Conservation (phyloP, 2,888 invertebrate genomes). For the Neoaliturus tenellus region DNA sequence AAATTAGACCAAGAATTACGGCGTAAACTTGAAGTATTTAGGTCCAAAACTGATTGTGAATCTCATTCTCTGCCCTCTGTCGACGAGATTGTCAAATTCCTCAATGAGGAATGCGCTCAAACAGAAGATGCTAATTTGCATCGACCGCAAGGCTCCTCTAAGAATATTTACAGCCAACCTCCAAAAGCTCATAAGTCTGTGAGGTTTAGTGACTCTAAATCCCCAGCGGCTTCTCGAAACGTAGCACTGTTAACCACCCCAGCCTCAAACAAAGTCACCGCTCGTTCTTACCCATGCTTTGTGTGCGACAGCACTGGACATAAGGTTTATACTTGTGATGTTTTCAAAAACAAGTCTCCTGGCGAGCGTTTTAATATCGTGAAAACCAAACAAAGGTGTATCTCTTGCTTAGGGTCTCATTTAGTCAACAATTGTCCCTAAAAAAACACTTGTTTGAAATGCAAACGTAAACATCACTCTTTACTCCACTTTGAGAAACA, state of each 20-base stretch:
- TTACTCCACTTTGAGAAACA: neutral
- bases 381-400: neutral
- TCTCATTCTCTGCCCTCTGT: neutral
- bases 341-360: conserved; percentile 2
- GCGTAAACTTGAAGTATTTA: neutral
- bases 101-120: neutral
- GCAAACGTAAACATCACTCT: neutral
- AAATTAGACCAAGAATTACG: neutral
- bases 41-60: neutral
- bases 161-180: neutral
- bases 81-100: neutral
- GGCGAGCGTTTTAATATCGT: neutral
- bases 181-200: neutral
- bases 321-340: neutral
- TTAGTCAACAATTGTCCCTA: neutral
- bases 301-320: neutral
- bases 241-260: neutral
- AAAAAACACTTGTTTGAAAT: neutral
- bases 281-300: neutral
- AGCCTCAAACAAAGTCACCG: neutral
- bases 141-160: neutral
- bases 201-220: too few relatives aligned
- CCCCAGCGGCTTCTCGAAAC: neutral
- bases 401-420: neutral
- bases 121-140: conserved; percentile 18